Evolutionary conservation across 1,140 invertebrate species (phyloP), one percentile per base, ranked within the genome.

Genomic region (Andrena cerasifolii): DNA sequence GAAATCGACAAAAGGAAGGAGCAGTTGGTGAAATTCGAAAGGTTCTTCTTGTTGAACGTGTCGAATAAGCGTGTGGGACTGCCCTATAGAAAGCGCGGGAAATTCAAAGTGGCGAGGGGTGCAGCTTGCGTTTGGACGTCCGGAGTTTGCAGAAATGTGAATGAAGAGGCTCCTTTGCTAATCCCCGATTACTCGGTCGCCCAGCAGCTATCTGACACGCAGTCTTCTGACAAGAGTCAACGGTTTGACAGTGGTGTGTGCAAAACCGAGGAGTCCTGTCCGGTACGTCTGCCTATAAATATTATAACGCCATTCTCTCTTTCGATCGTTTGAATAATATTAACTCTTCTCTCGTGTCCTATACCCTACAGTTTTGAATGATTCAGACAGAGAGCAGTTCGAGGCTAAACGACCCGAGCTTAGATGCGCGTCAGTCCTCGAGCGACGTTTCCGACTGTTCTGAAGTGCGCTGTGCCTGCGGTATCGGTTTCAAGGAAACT

Each of bases 321-420:
- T 53, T 16, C 36, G 18, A 67, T 26, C n/a, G n/a, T n/a, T n/a
- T n/a, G n/a, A 24, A 67, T 14, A 5, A 16, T 18, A 53, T 18
- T 67, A 53, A 67, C 16, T 10, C 6, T 36, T 21, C 10, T 12
- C 33, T 31, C 26, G 7, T 45, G 28, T 59, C 40, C 59, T 58
- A 79, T 67, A 65, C 36, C 67, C 47, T 59, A 80, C 47, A 63
- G 24, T 43, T 59, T 49, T 62, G 43, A 76, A 76, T 63, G 71
- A 71, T 86, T 72, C 63, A 80, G 83, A 75, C 66, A 80, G 78
- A 83, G 49, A 70, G 31, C 56, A 73, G 53, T 80, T 18, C 53
- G 49, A 45, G 33, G 10, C 62, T 58, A 43, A 68, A 68, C 53
- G 36, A 76, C 26, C 47, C 36, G 33, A 43, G 24, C 21, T 51